phyloP scores from a whole-genome alignment of 2,888 invertebrate species.

The Caenorhabditis wallacei region DNA sequence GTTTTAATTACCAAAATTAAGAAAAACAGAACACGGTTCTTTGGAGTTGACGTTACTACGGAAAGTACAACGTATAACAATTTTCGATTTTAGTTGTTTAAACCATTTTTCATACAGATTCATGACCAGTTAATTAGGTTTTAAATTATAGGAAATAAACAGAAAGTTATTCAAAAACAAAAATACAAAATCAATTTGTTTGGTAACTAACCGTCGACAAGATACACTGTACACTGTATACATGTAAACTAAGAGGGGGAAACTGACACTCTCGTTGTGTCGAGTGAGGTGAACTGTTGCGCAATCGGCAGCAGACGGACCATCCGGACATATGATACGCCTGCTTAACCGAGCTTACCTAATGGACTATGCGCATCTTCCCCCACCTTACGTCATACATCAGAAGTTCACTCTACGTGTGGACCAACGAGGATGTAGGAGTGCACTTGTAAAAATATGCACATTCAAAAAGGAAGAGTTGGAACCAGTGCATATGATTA shows the following conservation, averaged over 20 bases:
- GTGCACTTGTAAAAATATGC: slow-evolving; percentile 21
- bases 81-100: too few species aligned
- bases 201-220: background rate
- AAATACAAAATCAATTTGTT: background rate
- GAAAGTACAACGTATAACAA: too few species aligned
- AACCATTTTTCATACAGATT: too few species aligned
- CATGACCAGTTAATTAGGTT: too few species aligned
- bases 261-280: slow-evolving; percentile 27
- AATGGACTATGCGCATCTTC: slow-evolving; percentile 33
- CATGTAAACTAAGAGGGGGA: slow-evolving; percentile 28
- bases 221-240: slow-evolving; percentile 31
- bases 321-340: slow-evolving; percentile 40
- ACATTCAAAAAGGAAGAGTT: slow-evolving; percentile 12
- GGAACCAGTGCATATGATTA: slow-evolving; percentile 16
- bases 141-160: background rate
- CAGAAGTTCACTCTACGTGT: slow-evolving; percentile 12
- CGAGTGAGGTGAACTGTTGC: slow-evolving; percentile 47
- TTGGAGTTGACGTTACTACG: too few species aligned
- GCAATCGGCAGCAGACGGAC: slow-evolving; percentile 46
- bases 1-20: too few species aligned
- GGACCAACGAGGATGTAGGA: slow-evolving; percentile 23
- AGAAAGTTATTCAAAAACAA: too few species aligned
- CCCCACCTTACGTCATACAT: slow-evolving; percentile 14
- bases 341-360: slow-evolving; percentile 18
- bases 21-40: too few species aligned